These are phyloP conservation scores for Macropodus opercularis DNA, from an alignment of 2,797 vertebrate species.

Conservation along the genomic window DNA sequence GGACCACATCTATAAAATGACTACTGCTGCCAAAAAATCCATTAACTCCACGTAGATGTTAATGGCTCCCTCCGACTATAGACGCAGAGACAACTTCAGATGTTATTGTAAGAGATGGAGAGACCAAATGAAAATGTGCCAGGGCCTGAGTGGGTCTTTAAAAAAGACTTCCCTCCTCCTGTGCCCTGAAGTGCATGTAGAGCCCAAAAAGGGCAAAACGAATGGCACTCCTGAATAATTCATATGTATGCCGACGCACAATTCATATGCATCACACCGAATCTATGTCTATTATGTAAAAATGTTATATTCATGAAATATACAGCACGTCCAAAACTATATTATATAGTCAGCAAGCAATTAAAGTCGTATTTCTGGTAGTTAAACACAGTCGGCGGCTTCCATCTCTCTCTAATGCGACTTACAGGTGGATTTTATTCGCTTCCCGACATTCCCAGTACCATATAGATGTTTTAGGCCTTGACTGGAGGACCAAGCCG, in stretches of 20 bases:
- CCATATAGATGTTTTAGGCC: slow-evolving; percentile 42
- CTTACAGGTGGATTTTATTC: slow-evolving; percentile 58
- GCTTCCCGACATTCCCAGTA: slow-evolving; percentile 49
- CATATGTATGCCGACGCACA: slow-evolving; percentile 65
- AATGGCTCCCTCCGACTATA: slow-evolving; percentile 49
- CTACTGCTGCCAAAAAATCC: slow-evolving; percentile 75
- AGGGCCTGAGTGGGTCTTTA: slow-evolving; percentile 46
- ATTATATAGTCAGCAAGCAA: slow-evolving; percentile 50
- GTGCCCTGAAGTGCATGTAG: slow-evolving; percentile 43
- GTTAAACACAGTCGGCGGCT: slow-evolving; percentile 46
- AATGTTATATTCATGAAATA: slow-evolving; percentile 52
- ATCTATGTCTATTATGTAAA: slow-evolving; percentile 71
- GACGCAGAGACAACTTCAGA: slow-evolving; percentile 61
- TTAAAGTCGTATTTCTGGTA: slow-evolving; percentile 46
- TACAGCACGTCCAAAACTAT: slow-evolving; percentile 40
- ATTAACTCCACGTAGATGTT: slow-evolving; percentile 71
- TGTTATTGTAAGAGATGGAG: slow-evolving; percentile 48
- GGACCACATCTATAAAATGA: slow-evolving; percentile 56
- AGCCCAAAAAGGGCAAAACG: slow-evolving; percentile 48
- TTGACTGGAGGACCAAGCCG: slow-evolving; percentile 48
- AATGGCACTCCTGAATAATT: slow-evolving; percentile 70
- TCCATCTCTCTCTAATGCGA: slow-evolving; percentile 41
- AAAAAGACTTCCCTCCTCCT: slow-evolving; percentile 18
- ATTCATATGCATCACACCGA: slow-evolving; percentile 68
- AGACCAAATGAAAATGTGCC: slow-evolving; percentile 42